Evolutionary conservation across 2,113 vertebrate species (phyloP).

Genomic region (Oncorhynchus nerka): DNA sequence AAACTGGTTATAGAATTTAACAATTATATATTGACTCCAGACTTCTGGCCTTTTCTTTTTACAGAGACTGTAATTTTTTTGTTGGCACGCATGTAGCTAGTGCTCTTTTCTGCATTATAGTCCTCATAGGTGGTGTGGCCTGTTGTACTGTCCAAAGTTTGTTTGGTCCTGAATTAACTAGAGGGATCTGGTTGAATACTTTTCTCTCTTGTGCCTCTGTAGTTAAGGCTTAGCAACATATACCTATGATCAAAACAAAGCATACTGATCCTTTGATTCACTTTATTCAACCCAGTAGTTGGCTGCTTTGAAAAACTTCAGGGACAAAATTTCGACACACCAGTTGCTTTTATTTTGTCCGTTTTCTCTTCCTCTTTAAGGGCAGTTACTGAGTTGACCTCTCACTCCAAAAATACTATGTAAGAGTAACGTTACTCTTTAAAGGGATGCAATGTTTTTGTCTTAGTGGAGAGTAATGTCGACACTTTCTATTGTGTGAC

Average conservation of each 20-base stretch:
- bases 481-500: not conserved
- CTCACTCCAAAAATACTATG: not conserved
- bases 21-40: no score
- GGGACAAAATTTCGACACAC: not conserved
- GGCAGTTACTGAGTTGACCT: not conserved
- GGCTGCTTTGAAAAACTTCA: conserved; percentile 8
- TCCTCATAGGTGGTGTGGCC: no score
- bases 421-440: not conserved
- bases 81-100: no score
- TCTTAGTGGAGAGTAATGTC: not conserved
- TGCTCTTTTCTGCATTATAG: no score
- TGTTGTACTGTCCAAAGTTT: no score
- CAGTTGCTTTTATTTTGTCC: not conserved
- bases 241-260: not conserved
- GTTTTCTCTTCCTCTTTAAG: not conserved
- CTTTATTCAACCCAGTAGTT: not conserved
- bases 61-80: no score
- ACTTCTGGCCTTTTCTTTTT: no score
- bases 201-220: not conserved
- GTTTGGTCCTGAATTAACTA: no score
- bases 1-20: no score
- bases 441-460: not conserved
- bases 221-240: not conserved
- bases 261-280: not conserved
- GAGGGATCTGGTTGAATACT: no score